phyloP scores from a whole-genome alignment of 2,113 vertebrate species.

The Petroica traversi region DNA sequence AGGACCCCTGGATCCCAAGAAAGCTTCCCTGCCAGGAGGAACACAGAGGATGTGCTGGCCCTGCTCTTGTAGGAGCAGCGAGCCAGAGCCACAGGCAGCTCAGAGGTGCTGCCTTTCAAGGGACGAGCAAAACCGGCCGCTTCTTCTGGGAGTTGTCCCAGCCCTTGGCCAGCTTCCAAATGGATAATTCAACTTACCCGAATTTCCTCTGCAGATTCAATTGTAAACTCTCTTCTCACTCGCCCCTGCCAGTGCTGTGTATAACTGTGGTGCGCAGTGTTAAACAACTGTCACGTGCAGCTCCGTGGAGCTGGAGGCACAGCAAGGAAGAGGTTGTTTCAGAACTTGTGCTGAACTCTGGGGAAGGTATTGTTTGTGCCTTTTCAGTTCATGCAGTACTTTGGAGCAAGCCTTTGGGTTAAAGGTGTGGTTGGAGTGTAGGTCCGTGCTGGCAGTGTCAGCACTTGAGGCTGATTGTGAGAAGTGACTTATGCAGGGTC shows the following conservation, averaged over 20 bases:
- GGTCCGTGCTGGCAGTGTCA: not conserved
- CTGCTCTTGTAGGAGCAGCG: fast-evolving
- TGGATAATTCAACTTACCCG: constrained; percentile 42
- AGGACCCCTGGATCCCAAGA: not conserved
- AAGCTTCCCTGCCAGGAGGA: not conserved
- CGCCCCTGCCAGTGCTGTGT: not conserved
- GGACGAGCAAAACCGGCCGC: not conserved
- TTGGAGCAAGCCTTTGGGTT: not conserved
- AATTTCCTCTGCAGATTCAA: constrained; percentile 49
- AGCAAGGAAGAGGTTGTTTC: not conserved
- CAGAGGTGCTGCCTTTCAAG: not conserved
- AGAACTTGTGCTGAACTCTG: not conserved
- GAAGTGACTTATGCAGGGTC: not conserved
- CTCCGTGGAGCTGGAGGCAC: not conserved
- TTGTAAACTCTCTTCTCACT: constrained; percentile 33
- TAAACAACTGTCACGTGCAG: not conserved
- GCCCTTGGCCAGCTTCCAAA: constrained; percentile 22
- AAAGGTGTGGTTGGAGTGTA: not conserved
- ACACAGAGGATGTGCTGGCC: not conserved
- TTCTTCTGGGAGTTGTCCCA: not conserved
- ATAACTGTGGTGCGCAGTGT: not conserved
- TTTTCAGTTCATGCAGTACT: not conserved
- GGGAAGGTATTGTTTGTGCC: not conserved
- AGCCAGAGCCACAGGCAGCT: not conserved
- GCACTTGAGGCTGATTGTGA: not conserved